A percentile compares a stretch with the other conserved stretches of the same genome.
phyloP scores from a whole-genome alignment of 2,797 vertebrate genomes.

The Sylvilagus floridanus region DNA sequence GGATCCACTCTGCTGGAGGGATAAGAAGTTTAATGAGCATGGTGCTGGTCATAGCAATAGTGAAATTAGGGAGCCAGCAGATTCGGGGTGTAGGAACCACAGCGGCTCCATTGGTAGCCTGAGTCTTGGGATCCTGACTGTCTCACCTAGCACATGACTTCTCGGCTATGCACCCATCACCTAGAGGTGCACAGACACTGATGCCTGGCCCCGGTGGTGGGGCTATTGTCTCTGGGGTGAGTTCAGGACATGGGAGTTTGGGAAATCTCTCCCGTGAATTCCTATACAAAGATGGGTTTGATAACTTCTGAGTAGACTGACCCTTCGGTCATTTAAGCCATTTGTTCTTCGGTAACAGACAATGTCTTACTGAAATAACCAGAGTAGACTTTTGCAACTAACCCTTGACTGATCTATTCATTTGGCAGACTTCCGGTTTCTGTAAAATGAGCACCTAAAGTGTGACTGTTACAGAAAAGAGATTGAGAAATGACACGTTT shows the following conservation, averaged over 20 bases:
- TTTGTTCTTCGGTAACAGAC: background rate
- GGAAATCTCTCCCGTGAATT: background rate
- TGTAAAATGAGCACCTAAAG: background rate
- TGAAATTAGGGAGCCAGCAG: background rate
- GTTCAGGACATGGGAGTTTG: background rate
- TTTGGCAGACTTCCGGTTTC: background rate
- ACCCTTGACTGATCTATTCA: background rate
- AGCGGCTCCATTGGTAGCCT: no score
- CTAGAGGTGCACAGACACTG: no score
- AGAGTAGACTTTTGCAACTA: background rate
- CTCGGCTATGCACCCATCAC: background rate
- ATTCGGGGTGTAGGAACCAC: background rate
- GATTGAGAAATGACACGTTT: background rate
- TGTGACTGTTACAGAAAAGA: background rate
- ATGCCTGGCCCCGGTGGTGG: no score
- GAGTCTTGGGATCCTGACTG: background rate
- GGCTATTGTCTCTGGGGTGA: background rate
- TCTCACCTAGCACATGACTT: background rate
- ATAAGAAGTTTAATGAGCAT: no score
- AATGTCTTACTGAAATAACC: background rate
- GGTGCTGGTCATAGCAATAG: background rate
- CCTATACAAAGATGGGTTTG: background rate
- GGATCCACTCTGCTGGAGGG: background rate
- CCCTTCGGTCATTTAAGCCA: background rate
- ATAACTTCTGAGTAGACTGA: background rate